These are phyloP conservation scores for Steinernema carpocapsae DNA, from an alignment of 2,888 invertebrate genomes.

Conservation along the genomic window DNA sequence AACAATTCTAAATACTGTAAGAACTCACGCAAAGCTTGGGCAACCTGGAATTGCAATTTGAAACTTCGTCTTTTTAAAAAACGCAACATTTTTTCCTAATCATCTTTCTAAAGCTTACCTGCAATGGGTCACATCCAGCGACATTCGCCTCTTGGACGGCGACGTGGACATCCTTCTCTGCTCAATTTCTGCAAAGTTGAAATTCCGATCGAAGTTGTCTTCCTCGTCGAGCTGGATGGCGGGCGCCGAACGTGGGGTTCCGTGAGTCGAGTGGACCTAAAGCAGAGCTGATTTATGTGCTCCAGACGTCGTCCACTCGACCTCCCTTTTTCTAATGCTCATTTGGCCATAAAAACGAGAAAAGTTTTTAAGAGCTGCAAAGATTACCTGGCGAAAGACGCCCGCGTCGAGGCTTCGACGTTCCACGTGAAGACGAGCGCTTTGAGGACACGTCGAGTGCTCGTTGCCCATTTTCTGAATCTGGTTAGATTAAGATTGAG, in stretches of 20 bases:
- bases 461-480: conserved; percentile 1
- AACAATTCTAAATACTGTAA: too few species aligned
- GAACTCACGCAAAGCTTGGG: too few species aligned
- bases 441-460: neutral
- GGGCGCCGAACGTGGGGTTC: conserved; percentile 7
- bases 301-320: too few species aligned
- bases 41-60: too few species aligned
- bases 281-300: too few species aligned
- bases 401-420: neutral
- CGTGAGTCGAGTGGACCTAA: conserved; percentile 18
- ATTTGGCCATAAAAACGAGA: too few species aligned
- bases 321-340: too few species aligned
- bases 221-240: conserved; percentile 6
- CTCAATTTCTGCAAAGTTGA: neutral
- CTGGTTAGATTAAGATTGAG: too few species aligned
- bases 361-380: too few species aligned
- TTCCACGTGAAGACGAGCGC: conserved; percentile 7
- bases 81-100: neutral
- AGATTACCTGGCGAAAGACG: neutral
- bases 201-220: neutral
- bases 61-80: neutral
- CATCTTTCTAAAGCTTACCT: neutral
- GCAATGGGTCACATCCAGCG: neutral
- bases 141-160: neutral
- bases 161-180: neutral